These are phyloP conservation scores for Podabrus alpinus DNA, from an alignment of 2,888 invertebrate species.

Conservation along the genomic window DNA sequence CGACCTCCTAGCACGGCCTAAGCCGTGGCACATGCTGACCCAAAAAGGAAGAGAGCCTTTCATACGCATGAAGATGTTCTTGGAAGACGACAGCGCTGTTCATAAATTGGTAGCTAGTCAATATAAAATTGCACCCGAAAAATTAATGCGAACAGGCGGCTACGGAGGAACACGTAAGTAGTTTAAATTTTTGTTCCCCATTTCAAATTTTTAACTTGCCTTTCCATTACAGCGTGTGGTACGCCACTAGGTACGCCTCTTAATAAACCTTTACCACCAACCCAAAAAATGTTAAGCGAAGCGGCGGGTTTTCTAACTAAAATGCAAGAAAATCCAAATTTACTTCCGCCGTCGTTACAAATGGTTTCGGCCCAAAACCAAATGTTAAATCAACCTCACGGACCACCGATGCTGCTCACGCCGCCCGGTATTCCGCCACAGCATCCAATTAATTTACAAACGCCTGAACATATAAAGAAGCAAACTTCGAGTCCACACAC, in stretches of 20 bases:
- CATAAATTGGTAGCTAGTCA: slow-evolving; percentile 95
- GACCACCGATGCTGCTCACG: slow-evolving; percentile 70
- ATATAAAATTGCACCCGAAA: slow-evolving; percentile 97
- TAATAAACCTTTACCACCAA: slow-evolving; percentile 78
- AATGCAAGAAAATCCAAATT: slow-evolving; percentile 69
- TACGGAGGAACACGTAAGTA: slow-evolving; percentile 79
- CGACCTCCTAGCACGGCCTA: slow-evolving; percentile 94
- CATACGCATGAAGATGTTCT: slow-evolving; percentile 97
- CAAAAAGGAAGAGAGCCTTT: slow-evolving; percentile 96
- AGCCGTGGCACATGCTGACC: slow-evolving; percentile 99
- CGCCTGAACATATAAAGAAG: slow-evolving; percentile 63
- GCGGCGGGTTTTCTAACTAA: slow-evolving; percentile 68
- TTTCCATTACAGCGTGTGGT: slow-evolving; percentile 52
- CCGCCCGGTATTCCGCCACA: slow-evolving; percentile 79
- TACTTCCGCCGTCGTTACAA: slow-evolving; percentile 61
- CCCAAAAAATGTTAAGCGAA: slow-evolving; percentile 77
- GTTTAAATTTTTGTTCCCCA: background rate
- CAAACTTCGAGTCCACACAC: slow-evolving; percentile 62
- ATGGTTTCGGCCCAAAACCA: slow-evolving; percentile 54
- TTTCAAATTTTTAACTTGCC: slow-evolving; percentile 35
- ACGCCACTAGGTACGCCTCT: slow-evolving; percentile 44
- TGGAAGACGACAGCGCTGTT: slow-evolving; percentile 94
- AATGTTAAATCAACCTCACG: slow-evolving; percentile 57
- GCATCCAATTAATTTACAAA: slow-evolving; percentile 70
- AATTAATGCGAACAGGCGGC: slow-evolving; percentile 93